Evolutionary conservation across 2,113 vertebrate genomes (phyloP), one percentile per base, ranked within the genome.

Genomic region (Epinephelus cyanopodus): DNA sequence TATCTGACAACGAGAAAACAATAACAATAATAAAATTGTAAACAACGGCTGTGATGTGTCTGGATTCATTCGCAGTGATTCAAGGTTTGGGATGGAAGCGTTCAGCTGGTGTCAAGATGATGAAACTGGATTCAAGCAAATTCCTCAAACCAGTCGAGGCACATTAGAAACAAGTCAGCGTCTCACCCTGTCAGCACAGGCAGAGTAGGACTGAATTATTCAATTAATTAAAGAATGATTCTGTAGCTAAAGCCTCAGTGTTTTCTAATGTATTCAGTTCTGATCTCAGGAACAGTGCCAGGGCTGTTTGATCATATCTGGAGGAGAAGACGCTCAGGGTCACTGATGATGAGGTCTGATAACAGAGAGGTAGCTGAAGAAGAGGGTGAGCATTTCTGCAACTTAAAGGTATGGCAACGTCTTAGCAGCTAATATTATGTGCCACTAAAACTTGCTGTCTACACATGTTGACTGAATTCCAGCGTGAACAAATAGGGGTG

Each of bases 11-110:
- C 39, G 66, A 87, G 79, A 89, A 79, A 87, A 88, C 64, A 57
- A 72, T 72, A 91, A 90, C 47, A 39, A 76, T 58, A 94, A 92
- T 91, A 91, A 91, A 93, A 89, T 64, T 92, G 84, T 92, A 87
- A 92, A 86, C 87, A 68, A 89, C 25, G 33, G 23, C 29, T 23
- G 37, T 71, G 50, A 58, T 15, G 27, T 81, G 83, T 90, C 57
- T 86, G 0, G 3, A n/a, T 63, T 91, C 67, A 10, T 84, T 85
- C 4, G 8, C 15, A 56, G 15, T 9, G 14, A 6, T n/a, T 17
- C 12, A 8, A n/a, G 2, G 3, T 54, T 50, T 8, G 19, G 37
- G n/a, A 45, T 29, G 1, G 54, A 14, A 50, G 48, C 4, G 2
- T 18, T 50, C 33, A 37, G 33, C 33, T 18, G 19, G 5, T 39